Conservation (phyloP, 2,797 vertebrate genomes). For the Takifugu rubripes region DNA sequence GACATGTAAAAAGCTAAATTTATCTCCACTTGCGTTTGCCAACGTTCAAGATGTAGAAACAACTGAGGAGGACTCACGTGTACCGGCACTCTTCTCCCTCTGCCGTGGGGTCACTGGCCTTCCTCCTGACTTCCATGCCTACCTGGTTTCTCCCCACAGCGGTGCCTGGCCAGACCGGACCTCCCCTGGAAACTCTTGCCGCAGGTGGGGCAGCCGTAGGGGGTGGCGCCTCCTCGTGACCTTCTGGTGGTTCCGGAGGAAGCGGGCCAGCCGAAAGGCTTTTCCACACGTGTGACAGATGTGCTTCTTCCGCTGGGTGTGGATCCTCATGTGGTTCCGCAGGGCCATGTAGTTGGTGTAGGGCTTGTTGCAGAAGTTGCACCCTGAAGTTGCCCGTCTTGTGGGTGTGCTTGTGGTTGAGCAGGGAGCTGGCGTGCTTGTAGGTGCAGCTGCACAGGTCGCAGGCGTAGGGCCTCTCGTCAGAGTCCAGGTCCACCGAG, state of each 20-base stretch:
- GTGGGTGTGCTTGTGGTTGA: slow-evolving; percentile 85
- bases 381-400: slow-evolving; percentile 80
- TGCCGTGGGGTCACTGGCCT: slow-evolving; percentile 67
- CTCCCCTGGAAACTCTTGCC: slow-evolving; percentile 87
- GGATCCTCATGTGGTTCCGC: slow-evolving; percentile 82
- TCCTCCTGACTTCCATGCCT: slow-evolving; percentile 78
- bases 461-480: slow-evolving; percentile 79
- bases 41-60: slow-evolving; percentile 78
- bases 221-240: slow-evolving; percentile 81
- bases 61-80: slow-evolving; percentile 83
- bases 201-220: slow-evolving; percentile 84
- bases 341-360: slow-evolving; percentile 81
- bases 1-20: slow-evolving; percentile 82
- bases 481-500: slow-evolving; percentile 68
- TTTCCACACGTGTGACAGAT: slow-evolving; percentile 83
- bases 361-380: slow-evolving; percentile 82
- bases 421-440: slow-evolving; percentile 79
- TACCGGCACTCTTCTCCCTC: slow-evolving; percentile 81
- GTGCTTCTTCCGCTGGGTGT: slow-evolving; percentile 80
- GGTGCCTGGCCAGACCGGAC: slow-evolving; percentile 77
- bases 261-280: slow-evolving; percentile 79
- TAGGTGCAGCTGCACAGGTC: slow-evolving; percentile 83
- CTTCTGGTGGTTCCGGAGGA: slow-evolving; percentile 82
- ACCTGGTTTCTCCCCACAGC: slow-evolving; percentile 81
- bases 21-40: slow-evolving; percentile 76